Percentiles rank a stretch among this genome's conserved stretches.
phyloP scores from a whole-genome alignment of 2,888 invertebrate species.

The Callosobruchus maculatus region DNA sequence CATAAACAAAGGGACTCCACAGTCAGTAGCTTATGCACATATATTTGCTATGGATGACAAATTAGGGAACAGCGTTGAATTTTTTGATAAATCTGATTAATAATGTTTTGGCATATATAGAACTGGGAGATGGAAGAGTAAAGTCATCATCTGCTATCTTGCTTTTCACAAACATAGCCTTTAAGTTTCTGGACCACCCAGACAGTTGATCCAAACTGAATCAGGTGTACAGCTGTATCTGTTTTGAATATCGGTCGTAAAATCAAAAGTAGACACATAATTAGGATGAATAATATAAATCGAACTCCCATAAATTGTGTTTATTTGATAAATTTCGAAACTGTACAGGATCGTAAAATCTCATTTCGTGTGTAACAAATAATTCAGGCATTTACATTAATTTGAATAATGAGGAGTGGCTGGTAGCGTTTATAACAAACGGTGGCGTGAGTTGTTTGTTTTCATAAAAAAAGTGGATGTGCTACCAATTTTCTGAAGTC shows the following conservation, averaged over 20 bases:
- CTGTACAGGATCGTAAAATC: background rate
- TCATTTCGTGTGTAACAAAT: background rate
- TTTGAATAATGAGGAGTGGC: background rate
- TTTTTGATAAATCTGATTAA: too few relatives aligned
- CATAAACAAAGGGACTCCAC: too few relatives aligned
- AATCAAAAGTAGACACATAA: background rate
- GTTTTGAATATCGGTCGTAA: background rate
- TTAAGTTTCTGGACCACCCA: background rate
- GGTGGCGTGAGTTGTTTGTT: background rate
- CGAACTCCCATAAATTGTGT: background rate
- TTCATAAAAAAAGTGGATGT: background rate
- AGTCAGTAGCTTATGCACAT: too few relatives aligned
- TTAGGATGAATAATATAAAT: background rate
- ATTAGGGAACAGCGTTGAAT: too few relatives aligned
- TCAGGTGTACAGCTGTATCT: background rate
- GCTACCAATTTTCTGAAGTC: background rate
- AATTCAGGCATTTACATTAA: background rate
- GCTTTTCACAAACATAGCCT: too few relatives aligned
- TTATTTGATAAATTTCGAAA: background rate
- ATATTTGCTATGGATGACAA: too few relatives aligned
- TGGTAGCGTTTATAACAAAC: background rate
- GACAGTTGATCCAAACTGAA: background rate
- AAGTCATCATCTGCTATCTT: too few relatives aligned
- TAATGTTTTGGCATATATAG: too few relatives aligned
- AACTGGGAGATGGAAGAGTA: too few relatives aligned